Evolutionary conservation across 1,140 invertebrate species (phyloP).

Genomic region (Panulirus ornatus): DNA sequence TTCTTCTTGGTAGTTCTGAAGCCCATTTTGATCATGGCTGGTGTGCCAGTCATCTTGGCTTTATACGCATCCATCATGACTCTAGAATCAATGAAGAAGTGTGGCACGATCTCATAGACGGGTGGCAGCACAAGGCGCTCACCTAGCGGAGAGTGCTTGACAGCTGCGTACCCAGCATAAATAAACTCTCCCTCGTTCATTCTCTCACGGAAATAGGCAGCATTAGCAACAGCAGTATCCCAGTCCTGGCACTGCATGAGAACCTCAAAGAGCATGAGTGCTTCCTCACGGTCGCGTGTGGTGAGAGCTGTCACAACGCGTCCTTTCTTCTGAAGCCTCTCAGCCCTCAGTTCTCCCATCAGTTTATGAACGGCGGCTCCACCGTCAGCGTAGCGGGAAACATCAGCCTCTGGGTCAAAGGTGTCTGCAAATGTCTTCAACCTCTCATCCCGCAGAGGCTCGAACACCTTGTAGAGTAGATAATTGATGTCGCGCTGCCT

Average conservation of each 20-base stretch:
- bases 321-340: constrained; percentile 11
- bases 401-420: constrained; percentile 23
- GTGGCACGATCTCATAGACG: constrained; percentile 58
- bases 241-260: constrained; percentile 45
- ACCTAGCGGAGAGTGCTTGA: constrained; percentile 23
- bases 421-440: not conserved
- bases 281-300: not conserved
- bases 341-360: constrained; percentile 32
- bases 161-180: constrained; percentile 43
- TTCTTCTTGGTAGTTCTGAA: constrained; percentile 49
- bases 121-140: constrained; percentile 44
- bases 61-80: constrained; percentile 46
- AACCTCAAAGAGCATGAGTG: constrained; percentile 34
- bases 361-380: constrained; percentile 18
- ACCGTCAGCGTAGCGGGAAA: constrained; percentile 15
- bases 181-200: constrained; percentile 62
- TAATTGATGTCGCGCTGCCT: constrained; percentile 57
- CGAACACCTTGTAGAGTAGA: constrained; percentile 37
- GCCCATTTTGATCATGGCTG: constrained; percentile 9
- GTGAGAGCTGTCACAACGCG: constrained; percentile 43
- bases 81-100: constrained; percentile 45
- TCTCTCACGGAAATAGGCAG: constrained; percentile 44
- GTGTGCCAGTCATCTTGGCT: constrained; percentile 40
- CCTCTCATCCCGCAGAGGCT: constrained; percentile 22
- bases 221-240: constrained; percentile 19